Conservation (phyloP, 2,888 invertebrate species). For the Pomacea canaliculata region DNA sequence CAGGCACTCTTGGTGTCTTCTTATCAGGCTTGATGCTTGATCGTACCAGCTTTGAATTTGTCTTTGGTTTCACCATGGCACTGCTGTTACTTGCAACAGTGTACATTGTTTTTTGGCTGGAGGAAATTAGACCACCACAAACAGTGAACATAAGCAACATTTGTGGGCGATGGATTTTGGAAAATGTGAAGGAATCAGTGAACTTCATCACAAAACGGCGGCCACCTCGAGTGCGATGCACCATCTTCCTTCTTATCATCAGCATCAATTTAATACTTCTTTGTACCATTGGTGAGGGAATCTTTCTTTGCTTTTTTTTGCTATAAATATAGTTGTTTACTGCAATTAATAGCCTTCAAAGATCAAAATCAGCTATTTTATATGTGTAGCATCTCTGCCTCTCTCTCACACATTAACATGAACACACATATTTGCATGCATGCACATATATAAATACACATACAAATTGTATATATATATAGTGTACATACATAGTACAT, state of each 20-base stretch:
- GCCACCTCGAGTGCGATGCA: conserved; percentile 34
- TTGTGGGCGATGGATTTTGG: conserved; percentile 21
- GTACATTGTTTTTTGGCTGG: conserved; percentile 62
- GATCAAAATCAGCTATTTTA: too few species aligned
- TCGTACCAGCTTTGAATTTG: conserved; percentile 63
- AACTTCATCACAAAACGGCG: conserved; percentile 46
- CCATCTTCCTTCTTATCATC: conserved; percentile 40
- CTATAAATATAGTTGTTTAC: neutral
- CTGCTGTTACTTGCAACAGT: conserved; percentile 63
- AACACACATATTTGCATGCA: too few species aligned
- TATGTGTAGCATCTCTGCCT: too few species aligned
- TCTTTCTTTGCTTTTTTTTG: neutral
- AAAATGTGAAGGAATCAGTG: conserved; percentile 28
- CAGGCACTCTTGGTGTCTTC: conserved; percentile 86
- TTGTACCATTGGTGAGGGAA: conserved; percentile 47
- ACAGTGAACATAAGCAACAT: neutral
- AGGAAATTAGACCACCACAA: conserved; percentile 41
- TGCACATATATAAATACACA: too few species aligned
- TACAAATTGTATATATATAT: too few species aligned
- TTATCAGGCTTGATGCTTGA: conserved; percentile 83
- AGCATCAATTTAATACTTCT: conserved; percentile 44
- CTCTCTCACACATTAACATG: too few species aligned
- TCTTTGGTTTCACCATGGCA: conserved; percentile 64
- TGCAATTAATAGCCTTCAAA: too few species aligned
- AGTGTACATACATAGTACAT: too few species aligned